phyloP scores from a whole-genome alignment of 2,888 invertebrate genomes.

The Glaucopsyche alexis region DNA sequence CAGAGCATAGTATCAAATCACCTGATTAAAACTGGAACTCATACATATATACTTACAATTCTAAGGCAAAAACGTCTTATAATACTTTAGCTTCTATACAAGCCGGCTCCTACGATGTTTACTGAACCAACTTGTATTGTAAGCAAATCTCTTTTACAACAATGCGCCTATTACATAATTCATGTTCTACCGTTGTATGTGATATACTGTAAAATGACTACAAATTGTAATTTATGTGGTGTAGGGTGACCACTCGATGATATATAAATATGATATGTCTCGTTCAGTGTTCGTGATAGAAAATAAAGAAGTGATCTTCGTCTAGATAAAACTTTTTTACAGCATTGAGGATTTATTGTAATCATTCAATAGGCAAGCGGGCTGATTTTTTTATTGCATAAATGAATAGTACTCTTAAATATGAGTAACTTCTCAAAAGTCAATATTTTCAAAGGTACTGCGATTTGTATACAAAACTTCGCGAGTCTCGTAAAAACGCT shows the following conservation, averaged over 20 bases:
- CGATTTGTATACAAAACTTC: too few species aligned
- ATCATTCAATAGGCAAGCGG: too few species aligned
- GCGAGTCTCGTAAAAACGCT: too few species aligned
- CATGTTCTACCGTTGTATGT: constrained; percentile 42
- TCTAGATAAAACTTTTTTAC: neutral
- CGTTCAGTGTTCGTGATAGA: neutral
- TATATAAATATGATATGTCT: neutral
- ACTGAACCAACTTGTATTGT: constrained; percentile 36
- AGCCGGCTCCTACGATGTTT: constrained; percentile 10
- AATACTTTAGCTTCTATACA: neutral
- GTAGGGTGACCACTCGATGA: constrained; percentile 35
- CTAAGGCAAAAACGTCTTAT: too few species aligned
- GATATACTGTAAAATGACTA: constrained; percentile 41
- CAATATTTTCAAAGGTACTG: too few species aligned
- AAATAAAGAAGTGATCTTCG: too few species aligned
- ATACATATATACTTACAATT: too few species aligned
- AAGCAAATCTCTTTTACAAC: constrained; percentile 41
- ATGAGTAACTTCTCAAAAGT: too few species aligned
- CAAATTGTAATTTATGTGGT: constrained; percentile 42
- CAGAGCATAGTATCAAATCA: too few species aligned
- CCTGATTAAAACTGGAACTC: too few species aligned
- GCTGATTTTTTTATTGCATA: too few species aligned
- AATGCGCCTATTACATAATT: constrained; percentile 54
- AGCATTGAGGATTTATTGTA: neutral
- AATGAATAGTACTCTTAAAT: too few species aligned